Base-by-base conservation (phyloP, 2,888 invertebrate species). In the Leptinotarsa haldemani region DNA sequence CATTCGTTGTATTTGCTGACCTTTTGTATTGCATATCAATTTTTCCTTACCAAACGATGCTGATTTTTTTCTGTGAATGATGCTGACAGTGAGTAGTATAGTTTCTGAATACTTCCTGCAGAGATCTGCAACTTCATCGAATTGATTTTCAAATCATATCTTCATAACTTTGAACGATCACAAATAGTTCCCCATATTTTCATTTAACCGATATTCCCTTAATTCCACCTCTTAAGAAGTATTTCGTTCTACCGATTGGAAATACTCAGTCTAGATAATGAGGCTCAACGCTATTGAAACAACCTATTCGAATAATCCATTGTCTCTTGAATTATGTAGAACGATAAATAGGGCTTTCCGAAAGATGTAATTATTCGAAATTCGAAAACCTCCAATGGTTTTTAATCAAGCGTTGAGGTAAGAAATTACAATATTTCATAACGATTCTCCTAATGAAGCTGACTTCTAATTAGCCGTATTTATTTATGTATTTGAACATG, bases 361-460 rank as follows among this genome's bases (percentile, higher is more conserved):
- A 69, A 74, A 73, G 75, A 79, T 78, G 77, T 79, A 82, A 82
- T 82, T 82, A 82, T 81, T 79, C 75, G 79, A 78, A 80, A 77
- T 82, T 80, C 76, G 76, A 80, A 80, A 77, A 78, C 79, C 79
- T 77, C 77, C 81, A 80, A 80, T 81, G 81, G 80, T 79, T 81
- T 80, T 80, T 81, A 83, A 83, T 83, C 81, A 81, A 82, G 76
- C 76, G 76, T 77, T 79, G 78, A 70, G 73, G 74, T 75, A 76
- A 78, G 78, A 78, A 79, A 80, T 78, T 78, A 78, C 78, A 76
- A 78, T 78, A 78, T 76, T 76, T 76, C 73, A 71, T 78, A 78
- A 78, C 71, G 76, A 76, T 73, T 78, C 76, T 69, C 71, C 76
- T 80, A 78, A 80, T 78, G 77, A 76, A 67, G 71, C 65, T 74